Base-by-base conservation (phyloP, 2,888 invertebrate species). In the Sinodicranocentrus sp. region DNA sequence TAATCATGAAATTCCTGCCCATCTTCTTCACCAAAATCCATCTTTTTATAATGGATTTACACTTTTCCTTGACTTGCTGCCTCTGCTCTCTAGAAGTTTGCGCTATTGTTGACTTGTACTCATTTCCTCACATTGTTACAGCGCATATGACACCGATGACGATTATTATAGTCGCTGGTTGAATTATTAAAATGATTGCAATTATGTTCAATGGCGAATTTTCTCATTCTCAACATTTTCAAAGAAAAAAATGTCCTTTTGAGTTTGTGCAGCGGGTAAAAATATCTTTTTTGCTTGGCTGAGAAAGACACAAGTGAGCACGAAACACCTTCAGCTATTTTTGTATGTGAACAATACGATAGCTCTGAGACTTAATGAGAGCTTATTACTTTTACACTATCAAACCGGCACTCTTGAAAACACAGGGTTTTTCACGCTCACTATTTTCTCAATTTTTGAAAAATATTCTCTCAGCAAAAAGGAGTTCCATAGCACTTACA, bases 271-370 rank as follows among this genome's bases (percentile, higher is more conserved):
- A n/a, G n/a, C n/a, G n/a, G n/a, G n/a, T n/a, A n/a, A 59, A 23
- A 59, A 59, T 23, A 3, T 10, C 25, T 25, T n/a, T 48, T 48
- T 48, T 59, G 17, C 25, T 68, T 44, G 52, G 25, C 48, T 48
- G 52, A 48, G 68, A 48, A 21, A 43, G 68, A 25, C 68, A 68
- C 48, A 23, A 68, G 43, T 25, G 25, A 68, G 48, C 68, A 48
- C 68, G 25, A 68, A 68, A 26, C 68, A 68, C 68, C 68, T 68
- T 68, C 48, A 48, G 68, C 68, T 25, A 44, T 48, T 48, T 68
- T 26, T 25, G 6, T 33, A n/a, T 13, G 23, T 15, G 48, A 26
- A 48, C 19, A 68, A 19, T 68, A 33, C 17, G 43, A 21, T 25
- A 48, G 44, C 68, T 26, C 68, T 23, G 1, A 23, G 33, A 44